Base-by-base conservation (phyloP, 2,888 invertebrate species). In the Aleiodes testaceus region DNA sequence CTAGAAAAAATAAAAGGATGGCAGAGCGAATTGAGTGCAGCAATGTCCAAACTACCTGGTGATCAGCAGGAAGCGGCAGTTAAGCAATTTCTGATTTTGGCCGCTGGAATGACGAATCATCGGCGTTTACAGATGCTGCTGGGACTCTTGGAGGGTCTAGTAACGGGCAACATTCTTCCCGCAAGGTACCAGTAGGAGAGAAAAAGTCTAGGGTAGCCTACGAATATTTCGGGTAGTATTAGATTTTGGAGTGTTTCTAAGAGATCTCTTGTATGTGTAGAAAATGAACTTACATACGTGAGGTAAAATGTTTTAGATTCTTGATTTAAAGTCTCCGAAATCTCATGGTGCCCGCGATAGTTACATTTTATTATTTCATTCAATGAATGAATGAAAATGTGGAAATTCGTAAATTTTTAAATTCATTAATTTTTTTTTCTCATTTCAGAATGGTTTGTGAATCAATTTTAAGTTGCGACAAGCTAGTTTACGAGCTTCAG, bases 361-460 rank as follows among this genome's bases (percentile, higher is more conserved):
- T 26, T 26, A 26, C 1, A 26, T 5, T 26, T 26, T 26, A 26
- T 26, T 26, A 26, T 1, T 26, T 26, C 50, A 64, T 59, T 70
- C 42, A 6, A 20, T 11, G 7, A 26, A 5, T 26, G 5, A 26
- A 5, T 26, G 26, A 26, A 26, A 26, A 5, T 5, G 5, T 0
- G 3, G 26, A 30, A 53, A 26, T 22, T 53, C n/a, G 22, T 59
- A 20, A 42, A 49, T 53, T 11, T 55, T 66, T 55, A 3, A 44
- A 53, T 52, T 44, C 20, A 7, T 20, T 11, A 26, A 42, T 16
- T 45, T 44, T 64, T 64, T 45, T n/a, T 12, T 47, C n/a, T 65
- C n/a, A 16, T 65, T 89, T 53, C 81, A 94, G 96, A 84, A 89
- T 94, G 87, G 92, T 97, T 0, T 97, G 97, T 87, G 97, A 97